Evolutionary conservation across 2,797 vertebrate genomes (phyloP).

Genomic region (Triplophysa bombifrons): DNA sequence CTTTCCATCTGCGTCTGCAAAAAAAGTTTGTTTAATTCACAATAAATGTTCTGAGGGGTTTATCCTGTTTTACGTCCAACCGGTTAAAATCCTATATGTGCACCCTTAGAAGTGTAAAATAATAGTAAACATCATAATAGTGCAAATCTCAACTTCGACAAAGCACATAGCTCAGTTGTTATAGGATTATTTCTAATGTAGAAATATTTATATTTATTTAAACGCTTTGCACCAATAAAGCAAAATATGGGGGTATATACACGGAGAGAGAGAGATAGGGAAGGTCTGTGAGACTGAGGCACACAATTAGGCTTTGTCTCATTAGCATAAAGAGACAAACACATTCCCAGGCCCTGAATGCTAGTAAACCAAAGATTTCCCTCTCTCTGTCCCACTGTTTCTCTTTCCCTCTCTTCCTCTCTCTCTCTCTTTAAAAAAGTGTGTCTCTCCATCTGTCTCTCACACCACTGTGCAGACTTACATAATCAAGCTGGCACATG

Average conservation of each 20-base stretch:
- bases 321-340: constrained; percentile 59
- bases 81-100: no score
- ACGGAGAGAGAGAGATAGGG: constrained; percentile 3
- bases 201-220: neutral
- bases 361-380: constrained; percentile 68
- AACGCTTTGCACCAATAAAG: neutral
- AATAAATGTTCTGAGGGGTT: no score
- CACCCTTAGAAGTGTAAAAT: no score
- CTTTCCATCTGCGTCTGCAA: constrained; percentile 82
- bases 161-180: neutral
- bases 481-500: constrained; percentile 61
- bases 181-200: neutral
- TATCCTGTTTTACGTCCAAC: no score
- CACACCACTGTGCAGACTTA: constrained; percentile 56
- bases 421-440: constrained; percentile 11
- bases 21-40: neutral
- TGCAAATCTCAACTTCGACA: no score
- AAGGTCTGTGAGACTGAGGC: constrained; percentile 22
- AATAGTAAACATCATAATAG: no score
- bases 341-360: constrained; percentile 57
- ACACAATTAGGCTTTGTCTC: constrained; percentile 47
- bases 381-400: constrained; percentile 22
- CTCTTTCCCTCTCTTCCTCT: constrained; percentile 29
- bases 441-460: constrained; percentile 32
- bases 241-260: neutral